A percentile compares a stretch with the other conserved stretches of the same genome.
Conservation (phyloP, 2,888 invertebrate species). For the Torymus auratus region DNA sequence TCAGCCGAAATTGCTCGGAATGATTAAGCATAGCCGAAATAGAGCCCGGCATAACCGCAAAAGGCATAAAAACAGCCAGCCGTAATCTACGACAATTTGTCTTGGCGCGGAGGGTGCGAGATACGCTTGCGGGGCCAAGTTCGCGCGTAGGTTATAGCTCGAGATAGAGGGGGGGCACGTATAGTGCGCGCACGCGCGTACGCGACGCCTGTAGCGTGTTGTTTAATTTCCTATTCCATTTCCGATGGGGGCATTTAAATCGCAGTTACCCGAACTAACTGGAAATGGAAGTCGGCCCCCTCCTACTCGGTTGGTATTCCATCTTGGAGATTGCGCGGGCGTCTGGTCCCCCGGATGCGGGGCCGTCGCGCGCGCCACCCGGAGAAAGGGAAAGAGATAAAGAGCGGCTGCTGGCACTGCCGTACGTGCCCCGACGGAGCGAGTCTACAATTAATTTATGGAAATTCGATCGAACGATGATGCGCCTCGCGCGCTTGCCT, state of each 20-base stretch:
- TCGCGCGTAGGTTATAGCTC: neutral
- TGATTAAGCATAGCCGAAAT: neutral
- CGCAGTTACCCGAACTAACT: constrained; percentile 70
- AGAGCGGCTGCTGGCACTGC: neutral
- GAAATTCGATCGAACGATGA: constrained; percentile 50
- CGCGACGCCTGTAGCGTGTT: constrained; percentile 62
- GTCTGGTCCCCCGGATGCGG: constrained; percentile 30
- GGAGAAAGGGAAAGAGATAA: constrained; percentile 9
- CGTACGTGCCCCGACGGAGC: neutral
- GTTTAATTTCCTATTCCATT: constrained; percentile 75
- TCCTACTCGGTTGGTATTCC: too few species aligned
- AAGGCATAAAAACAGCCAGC: too few species aligned
- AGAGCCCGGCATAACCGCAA: neutral
- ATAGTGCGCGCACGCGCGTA: neutral
- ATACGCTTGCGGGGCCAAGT: too few species aligned
- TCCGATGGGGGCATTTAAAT: constrained; percentile 74
- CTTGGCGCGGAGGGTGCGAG: too few species aligned
- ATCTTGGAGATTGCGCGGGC: neutral
- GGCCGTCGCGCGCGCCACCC: neutral
- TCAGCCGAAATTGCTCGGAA: neutral
- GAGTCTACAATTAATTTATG: constrained; percentile 53
- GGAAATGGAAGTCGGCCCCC: constrained; percentile 68
- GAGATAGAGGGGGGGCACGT: neutral
- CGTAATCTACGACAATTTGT: too few species aligned
- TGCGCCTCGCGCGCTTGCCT: neutral